Conservation (phyloP, 2,113 vertebrate species). For the Alces alces region DNA sequence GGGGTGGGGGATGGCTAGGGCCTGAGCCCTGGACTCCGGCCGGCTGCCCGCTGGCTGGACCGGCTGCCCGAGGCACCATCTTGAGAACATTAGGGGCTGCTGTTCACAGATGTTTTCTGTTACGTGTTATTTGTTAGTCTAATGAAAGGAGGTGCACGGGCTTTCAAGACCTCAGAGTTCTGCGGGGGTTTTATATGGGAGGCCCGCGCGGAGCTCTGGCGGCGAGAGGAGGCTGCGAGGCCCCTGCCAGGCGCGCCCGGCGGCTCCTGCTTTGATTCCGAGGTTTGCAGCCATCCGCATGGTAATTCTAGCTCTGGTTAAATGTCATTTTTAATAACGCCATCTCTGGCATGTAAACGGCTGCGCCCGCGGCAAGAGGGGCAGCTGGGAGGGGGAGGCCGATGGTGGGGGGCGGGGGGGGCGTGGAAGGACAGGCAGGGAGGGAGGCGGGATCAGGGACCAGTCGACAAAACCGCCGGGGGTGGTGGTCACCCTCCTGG, state of each 20-base stretch:
- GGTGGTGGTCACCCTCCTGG: fast-evolving
- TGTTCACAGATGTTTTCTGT: conserved; percentile 82
- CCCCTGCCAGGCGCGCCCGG: conserved; percentile 59
- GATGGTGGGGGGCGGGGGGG: neutral
- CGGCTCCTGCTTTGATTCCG: conserved; percentile 57
- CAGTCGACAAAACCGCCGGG: neutral
- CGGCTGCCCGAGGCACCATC: conserved; percentile 77
- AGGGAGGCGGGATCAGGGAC: neutral
- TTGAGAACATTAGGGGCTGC: conserved; percentile 82
- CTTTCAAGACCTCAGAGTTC: conserved; percentile 80
- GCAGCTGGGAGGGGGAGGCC: neutral
- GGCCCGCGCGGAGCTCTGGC: conserved; percentile 50
- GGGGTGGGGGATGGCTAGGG: conserved; percentile 56
- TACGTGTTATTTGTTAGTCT: conserved; percentile 86
- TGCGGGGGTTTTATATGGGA: conserved; percentile 68
- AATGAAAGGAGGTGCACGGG: conserved; percentile 84
- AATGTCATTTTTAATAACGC: conserved; percentile 71
- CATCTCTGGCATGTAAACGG: conserved; percentile 35
- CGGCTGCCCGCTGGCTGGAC: conserved; percentile 73
- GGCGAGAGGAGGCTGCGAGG: neutral
- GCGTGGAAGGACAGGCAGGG: neutral
- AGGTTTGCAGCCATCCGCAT: conserved; percentile 51
- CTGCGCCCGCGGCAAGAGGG: neutral
- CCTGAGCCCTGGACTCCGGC: conserved; percentile 60
- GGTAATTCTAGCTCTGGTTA: conserved; percentile 66